Base-by-base conservation (phyloP, 2,113 vertebrate species). In the Blennius ocellaris region DNA sequence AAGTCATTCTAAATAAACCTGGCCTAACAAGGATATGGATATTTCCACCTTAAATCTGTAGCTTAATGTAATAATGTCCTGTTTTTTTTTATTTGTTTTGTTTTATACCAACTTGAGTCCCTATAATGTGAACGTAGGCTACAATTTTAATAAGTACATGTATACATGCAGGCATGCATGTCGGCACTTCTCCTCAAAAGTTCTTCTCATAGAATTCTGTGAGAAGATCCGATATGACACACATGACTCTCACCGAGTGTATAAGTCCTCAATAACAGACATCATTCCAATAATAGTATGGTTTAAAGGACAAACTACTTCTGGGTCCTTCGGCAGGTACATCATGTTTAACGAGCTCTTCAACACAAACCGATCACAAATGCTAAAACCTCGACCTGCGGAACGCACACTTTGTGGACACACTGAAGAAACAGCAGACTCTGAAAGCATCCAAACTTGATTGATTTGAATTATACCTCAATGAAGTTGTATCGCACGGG, bases 391-490 rank as follows among this genome's bases (percentile, higher is more conserved):
- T 36, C 62, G 50, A 81, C 61, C 66, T 77, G 59, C 56, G 49
- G 57, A 8, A 39, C 48, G 39, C 15, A 51, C 17, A 37, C 56
- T 61, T 73, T 56, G 38, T 54, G 76, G 52, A 61, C 67, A 69
- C 40, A 66, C 7, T 16, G 43, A 59, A 66, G 51, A 70, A 55
- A 55, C 69, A 65, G 40, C 44, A 58, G 58, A 64, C 75, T 57
- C 40, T 58, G 40, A 64, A 51, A 50, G 5, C 67, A 49, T 40
- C 7, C 44, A 43, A 16, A 63, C 58, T 71, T 60, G 10, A 87
- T 80, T 84, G 84, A 85, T 84, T 82, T 60, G 48, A 45, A 44
- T 75, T 63, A 17, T 49, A 38, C 14, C 16, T 12, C 59, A 81
- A 17, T 50, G 56, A 67, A 37, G 57, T 74, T 21, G 53, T 60